Base-by-base conservation (phyloP, 53 echinoderm and acorn worm species). In the Crossaster papposus region DNA sequence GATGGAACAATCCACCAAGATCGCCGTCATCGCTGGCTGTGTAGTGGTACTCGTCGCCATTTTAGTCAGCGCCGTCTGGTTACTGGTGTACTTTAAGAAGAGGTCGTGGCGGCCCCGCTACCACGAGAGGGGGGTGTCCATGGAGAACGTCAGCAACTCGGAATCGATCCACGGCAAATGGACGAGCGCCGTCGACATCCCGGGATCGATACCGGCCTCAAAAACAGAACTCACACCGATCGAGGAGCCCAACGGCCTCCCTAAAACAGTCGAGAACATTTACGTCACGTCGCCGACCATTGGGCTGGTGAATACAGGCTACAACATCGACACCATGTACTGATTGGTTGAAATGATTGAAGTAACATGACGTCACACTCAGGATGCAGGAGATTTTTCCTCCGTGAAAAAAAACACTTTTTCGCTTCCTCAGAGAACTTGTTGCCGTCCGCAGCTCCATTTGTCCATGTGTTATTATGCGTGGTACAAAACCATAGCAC, bases 111-210 rank as follows among this genome's bases (percentile, higher is more conserved):
- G 76, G 62, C 87, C 87, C 24, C 34, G 29, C 32, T 87, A 87
- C 77, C 62, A 87, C 77, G 87, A 87, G 76, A 76, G 87, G 87
- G 87, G 77, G 58, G 36, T 86, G 55, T 87, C 87, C 64, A 87
- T 87, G 87, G 87, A 87, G 76, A 63, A 63, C 87, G 87, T 87
- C 36, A 64, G 63, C 76, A 55, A 58, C 35, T 1, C 62, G 58
- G 87, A 58, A 7, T 87, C 87, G 29, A 32, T 77, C 4, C 75
- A 75, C 24, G 87, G 87, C 14, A 87, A 87, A 28, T 87, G 87
- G 87, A 87, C 87, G 22, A 87, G 87, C 26, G 77, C 75, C 58
- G 64, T 63, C 23, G 87, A 87, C 34, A 51, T 87, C 22, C 76
- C 75, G 53, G 87, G 87, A 20, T 87, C 87, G 55, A 24, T 55